Evolutionary conservation across 2,888 invertebrate genomes (phyloP).

Genomic region (Notocelia uddmanniana): DNA sequence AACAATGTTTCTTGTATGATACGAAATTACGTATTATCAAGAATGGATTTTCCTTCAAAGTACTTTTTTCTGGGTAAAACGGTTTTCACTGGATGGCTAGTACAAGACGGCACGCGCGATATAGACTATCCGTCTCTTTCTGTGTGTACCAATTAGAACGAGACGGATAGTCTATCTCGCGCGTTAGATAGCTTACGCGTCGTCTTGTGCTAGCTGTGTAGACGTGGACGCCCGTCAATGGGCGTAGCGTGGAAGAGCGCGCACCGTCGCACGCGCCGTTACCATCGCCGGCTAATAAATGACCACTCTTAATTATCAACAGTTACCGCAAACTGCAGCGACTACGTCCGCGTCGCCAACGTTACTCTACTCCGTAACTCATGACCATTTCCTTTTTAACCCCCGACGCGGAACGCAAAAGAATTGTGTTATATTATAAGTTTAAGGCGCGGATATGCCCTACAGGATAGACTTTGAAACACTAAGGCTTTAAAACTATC

Average conservation of each 20-base stretch:
- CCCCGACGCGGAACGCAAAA: too few relatives aligned
- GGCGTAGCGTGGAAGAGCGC: conserved; percentile 73
- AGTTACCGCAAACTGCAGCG: conserved; percentile 70
- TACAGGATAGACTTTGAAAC: too few relatives aligned
- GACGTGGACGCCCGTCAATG: conserved; percentile 50
- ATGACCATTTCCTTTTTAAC: background rate
- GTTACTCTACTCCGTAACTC: conserved; percentile 59
- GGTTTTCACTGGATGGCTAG: too few relatives aligned
- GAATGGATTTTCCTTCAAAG: background rate
- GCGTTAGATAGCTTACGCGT: too few relatives aligned
- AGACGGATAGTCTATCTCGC: too few relatives aligned
- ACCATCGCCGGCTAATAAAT: conserved; percentile 74
- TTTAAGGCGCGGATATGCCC: too few relatives aligned
- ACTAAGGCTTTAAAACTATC: too few relatives aligned
- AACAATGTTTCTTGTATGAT: background rate
- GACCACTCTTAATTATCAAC: conserved; percentile 83
- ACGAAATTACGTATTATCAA: background rate
- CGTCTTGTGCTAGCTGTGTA: too few relatives aligned
- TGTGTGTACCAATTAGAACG: too few relatives aligned
- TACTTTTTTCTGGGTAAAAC: background rate
- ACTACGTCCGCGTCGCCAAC: conserved; percentile 58
- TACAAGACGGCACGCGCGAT: too few relatives aligned
- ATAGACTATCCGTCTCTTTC: too few relatives aligned
- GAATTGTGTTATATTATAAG: too few relatives aligned
- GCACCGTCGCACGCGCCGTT: conserved; percentile 72